Evolutionary conservation across 2,797 vertebrate species (phyloP), one percentile per base, ranked within the genome.

Genomic region (Gymnopithys bicolor): DNA sequence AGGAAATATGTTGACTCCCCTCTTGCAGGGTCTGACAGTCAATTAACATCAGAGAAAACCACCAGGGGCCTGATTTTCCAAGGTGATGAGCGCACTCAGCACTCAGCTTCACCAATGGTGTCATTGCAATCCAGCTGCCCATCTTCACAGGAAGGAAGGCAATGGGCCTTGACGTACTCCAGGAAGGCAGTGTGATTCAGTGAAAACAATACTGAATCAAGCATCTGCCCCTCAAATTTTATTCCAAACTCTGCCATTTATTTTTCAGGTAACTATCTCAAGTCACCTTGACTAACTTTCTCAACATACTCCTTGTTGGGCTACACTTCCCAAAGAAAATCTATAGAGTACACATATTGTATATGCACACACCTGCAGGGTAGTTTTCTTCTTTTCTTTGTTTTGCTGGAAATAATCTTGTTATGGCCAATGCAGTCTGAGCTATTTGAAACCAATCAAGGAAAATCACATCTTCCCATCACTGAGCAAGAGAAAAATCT

Each of bases 101-200:
- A 49, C n/a, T 87, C 49, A 28, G 33, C 84, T 95, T 71, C 84
- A 83, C 73, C 66, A n/a, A n/a, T 90, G 86, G 46, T 82, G 75
- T 59, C 75, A 85, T 43, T 53, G 68, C 87, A 69, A 64, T 49
- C 83, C 93, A 91, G 67, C 92, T 91, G 91, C 83, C 84, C 94
- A 46, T 83, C 87, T 93, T 86, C 89, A 60, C 83, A 94, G 96
- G 95, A 97, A 95, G 89, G 93, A 95, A 96, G 75, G 75, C 68
- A 60, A 43, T 6, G 43, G 87, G 82, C 67, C 87, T 89, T 68
- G 74, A 75, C 2, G 1, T n/a, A 69, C 46, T 92, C 58, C 92
- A 67, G 91, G 87, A 93, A 91, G 89, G 69, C 7, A 58, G 41
- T 0, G 0, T 66, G 48, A 76, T 69, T 66, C 91, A 84, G 32